Conservation (phyloP, 2,797 vertebrate genomes). For the Malurus splendens region DNA sequence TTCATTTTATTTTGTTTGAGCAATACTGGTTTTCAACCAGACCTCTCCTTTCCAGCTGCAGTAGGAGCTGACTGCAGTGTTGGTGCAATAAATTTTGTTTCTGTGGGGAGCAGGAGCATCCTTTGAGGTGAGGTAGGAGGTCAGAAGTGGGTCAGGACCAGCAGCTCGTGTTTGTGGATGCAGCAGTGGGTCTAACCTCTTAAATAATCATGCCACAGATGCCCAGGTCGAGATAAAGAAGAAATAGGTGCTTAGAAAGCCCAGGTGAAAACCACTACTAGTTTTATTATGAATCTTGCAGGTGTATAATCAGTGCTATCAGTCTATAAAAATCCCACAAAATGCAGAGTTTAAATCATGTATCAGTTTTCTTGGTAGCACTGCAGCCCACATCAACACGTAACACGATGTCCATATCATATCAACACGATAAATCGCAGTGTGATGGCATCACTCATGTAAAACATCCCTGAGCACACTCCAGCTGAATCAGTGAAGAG, state of each 20-base stretch:
- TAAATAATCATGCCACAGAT: neutral
- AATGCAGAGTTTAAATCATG: rapidly evolving
- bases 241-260: neutral
- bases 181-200: neutral
- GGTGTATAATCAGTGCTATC: neutral
- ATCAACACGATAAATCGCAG: neutral
- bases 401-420: too few species aligned
- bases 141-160: neutral
- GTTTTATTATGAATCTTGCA: neutral
- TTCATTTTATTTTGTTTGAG: neutral
- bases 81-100: neutral
- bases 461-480: neutral
- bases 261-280: neutral
- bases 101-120: neutral
- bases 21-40: neutral
- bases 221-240: neutral
- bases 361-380: neutral
- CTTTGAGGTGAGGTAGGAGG: neutral
- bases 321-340: neutral
- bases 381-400: neutral
- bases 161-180: neutral
- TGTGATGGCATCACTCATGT: rapidly evolving
- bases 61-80: neutral
- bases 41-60: neutral
- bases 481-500: neutral